Evolutionary conservation across 2,888 invertebrate species (phyloP), one percentile per base, ranked within the genome.

Genomic region (Eledona agricola): DNA sequence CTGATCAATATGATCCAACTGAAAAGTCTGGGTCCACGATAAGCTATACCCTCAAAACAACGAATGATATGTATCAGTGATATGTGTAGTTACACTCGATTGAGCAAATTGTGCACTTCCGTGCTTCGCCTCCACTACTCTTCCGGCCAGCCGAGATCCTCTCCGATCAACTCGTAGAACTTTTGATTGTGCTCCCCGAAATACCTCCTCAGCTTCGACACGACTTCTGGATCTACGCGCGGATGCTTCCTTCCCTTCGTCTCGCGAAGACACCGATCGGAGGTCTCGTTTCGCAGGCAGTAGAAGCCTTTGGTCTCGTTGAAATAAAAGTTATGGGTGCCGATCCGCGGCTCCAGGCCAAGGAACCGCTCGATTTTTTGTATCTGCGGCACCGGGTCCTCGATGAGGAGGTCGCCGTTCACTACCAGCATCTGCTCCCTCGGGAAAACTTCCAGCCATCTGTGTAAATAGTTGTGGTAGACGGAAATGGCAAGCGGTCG

Each of bases 251-350:
- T 81, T 45, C 91, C 88, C 71, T 91, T 88, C 76, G 96, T 85
- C 79, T 90, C 83, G 73, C 87, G 73, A 78, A 96, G 79, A 83
- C 96, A 86, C 15, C 93, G 83, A 82, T 93, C 84, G 64, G 89
- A 85, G 60, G 88, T 88, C 76, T 92, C 89, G 77, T 93, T 87
- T 69, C 92, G 81, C 70, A 92, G 80, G 75, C 97, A 97, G 78
- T 91, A 97, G 79, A 99, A 95, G 53, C 97, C 95, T 77, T 96
- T 95, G 7, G 94, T 95, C 78, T 90, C 89, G 79, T 99, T 97
- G 80, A 94, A 98, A 79, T 96, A 95, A 77, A 98, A 93, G 77
- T 95, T 93, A 74, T 90, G 90, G 66, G 87, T 83, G 43, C 87
- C 87, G 60, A 93, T 87, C 35, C 82, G 79, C 57, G 82, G 80